phyloP scores from a whole-genome alignment of 2,113 vertebrate genomes.

The chimpanzee (Pan troglodytes) region NHGRI_mPanTro3-v2.1_pri NC_072416.2:6772001-6772500 shows the following conservation, averaged over 20 bases:
- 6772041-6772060: neutral
- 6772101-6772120: neutral
- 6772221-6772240: neutral
- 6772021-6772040: neutral
- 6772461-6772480: no score
- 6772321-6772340: no score
- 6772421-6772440: no score
- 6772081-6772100: neutral
- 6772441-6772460: no score
- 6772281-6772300: neutral
- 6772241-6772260: neutral
- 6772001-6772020: neutral
- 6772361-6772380: no score
- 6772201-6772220: neutral
- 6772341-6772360: no score
- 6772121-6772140: neutral
- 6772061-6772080: neutral
- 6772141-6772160: neutral
- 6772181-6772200: neutral
- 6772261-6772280: neutral
- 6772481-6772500: no score
- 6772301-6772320: neutral
- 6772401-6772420: no score
- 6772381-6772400: no score
- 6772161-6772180: neutral